phyloP scores from a whole-genome alignment of 2,113 vertebrate species.

The Dicaeum eximium region DNA sequence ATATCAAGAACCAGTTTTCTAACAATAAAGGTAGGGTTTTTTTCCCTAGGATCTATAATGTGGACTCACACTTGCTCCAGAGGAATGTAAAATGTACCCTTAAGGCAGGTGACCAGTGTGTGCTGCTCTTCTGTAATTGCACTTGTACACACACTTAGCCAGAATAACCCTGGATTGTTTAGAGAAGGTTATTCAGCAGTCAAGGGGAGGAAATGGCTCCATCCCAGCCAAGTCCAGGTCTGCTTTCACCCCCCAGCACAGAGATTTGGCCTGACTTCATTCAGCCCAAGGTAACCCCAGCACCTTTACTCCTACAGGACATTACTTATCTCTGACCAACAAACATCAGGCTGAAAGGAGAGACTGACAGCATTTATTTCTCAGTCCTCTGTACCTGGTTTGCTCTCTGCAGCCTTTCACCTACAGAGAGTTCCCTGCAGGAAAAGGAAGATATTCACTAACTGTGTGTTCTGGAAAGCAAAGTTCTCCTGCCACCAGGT shows the following conservation, averaged over 20 bases:
- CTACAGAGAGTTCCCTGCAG: neutral
- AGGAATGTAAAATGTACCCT: neutral
- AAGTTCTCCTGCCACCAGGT: neutral
- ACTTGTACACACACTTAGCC: neutral
- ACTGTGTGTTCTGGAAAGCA: neutral
- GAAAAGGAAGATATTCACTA: neutral
- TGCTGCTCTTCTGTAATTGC: neutral
- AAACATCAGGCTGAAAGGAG: neutral
- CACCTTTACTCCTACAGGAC: neutral
- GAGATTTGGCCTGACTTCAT: neutral
- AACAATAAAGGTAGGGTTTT: neutral
- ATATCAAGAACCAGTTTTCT: neutral
- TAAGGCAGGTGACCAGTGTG: rapidly evolving
- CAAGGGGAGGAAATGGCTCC: neutral
- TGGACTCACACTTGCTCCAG: neutral
- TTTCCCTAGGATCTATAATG: neutral
- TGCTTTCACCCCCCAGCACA: neutral
- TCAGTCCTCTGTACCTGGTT: neutral
- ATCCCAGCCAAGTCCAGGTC: neutral
- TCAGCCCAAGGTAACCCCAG: neutral
- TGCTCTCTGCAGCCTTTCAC: neutral
- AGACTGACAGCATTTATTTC: neutral
- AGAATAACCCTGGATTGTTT: neutral
- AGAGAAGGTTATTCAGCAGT: neutral
- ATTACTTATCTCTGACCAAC: neutral